Evolutionary conservation across 92 coral and sea anemone species (phyloP).

Genomic region (Isaurus tuberculatus): DNA sequence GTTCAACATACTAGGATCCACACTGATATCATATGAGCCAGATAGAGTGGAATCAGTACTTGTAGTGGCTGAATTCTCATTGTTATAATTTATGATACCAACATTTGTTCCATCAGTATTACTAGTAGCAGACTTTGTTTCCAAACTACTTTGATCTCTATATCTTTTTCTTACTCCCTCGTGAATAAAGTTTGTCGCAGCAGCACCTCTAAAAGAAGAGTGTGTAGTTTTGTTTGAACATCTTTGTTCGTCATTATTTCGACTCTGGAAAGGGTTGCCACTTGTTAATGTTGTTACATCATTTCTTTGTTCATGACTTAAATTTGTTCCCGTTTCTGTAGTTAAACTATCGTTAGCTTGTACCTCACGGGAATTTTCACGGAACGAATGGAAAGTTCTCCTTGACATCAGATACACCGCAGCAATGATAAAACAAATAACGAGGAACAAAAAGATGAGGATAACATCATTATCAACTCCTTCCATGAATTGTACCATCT

Average conservation of each 20-base stretch:
- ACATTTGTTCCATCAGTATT: neutral
- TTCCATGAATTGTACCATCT: constrained; percentile 77
- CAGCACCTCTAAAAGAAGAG: neutral
- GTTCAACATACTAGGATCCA: neutral
- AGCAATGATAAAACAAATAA: constrained; percentile 49
- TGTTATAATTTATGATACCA: neutral
- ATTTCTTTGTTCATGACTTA: neutral
- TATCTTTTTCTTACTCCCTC: constrained; percentile 14
- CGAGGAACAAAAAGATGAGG: constrained; percentile 64
- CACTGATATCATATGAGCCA: neutral
- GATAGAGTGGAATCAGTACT: neutral
- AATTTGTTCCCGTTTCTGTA: neutral
- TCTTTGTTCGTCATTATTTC: neutral
- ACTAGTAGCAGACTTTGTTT: neutral
- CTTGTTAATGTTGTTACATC: neutral
- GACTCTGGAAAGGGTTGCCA: neutral
- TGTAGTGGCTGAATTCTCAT: neutral
- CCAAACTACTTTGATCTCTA: neutral
- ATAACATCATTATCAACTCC: constrained; percentile 95
- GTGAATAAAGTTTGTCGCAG: neutral
- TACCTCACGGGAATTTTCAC: neutral
- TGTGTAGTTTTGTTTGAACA: neutral
- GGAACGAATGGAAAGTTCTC: constrained; percentile 36
- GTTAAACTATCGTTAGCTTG: constrained; percentile 11
- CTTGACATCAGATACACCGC: constrained; percentile 50